Evolutionary conservation across 2,797 vertebrate genomes (phyloP).

Genomic region (Macropodus opercularis): DNA sequence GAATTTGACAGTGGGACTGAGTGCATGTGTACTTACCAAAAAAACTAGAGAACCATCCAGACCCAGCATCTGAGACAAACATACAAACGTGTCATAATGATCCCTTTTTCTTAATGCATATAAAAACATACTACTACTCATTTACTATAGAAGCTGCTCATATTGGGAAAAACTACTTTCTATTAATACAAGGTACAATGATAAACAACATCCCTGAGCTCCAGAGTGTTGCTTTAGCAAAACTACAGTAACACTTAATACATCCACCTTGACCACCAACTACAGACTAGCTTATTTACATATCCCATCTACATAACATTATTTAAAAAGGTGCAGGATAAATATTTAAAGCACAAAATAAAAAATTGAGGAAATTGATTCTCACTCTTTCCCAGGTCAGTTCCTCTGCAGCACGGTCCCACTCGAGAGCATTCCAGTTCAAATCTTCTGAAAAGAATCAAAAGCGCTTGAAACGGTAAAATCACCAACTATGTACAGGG

Average conservation of each 20-base stretch:
- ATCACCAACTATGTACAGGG: not conserved
- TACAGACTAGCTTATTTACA: not conserved
- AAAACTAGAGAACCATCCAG: slow-evolving; percentile 97
- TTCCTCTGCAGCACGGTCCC: slow-evolving; percentile 97
- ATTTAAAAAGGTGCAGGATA: not conserved
- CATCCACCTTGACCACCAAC: not conserved
- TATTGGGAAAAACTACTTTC: not conserved
- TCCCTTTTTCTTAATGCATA: not conserved
- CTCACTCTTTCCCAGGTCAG: slow-evolving; percentile 96
- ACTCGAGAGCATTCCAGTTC: slow-evolving; percentile 98
- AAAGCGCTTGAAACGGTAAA: not conserved
- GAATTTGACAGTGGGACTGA: not conserved
- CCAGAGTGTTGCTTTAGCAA: not conserved
- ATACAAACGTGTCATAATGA: not conserved
- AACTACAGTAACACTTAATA: not conserved
- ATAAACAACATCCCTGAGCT: not conserved
- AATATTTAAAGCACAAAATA: too few species aligned
- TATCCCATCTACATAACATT: not conserved
- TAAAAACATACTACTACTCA: too few species aligned
- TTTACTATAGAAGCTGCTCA: not conserved
- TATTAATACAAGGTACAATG: not conserved
- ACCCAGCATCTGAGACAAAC: slow-evolving; percentile 90
- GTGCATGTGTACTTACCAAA: slow-evolving; percentile 82
- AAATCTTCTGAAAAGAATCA: slow-evolving; percentile 87
- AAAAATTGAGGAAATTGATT: slow-evolving; percentile 30